Evolutionary conservation across 1,140 invertebrate genomes (phyloP), one percentile per base, ranked within the genome.

Genomic region (Dinothrombium tinctorium): DNA sequence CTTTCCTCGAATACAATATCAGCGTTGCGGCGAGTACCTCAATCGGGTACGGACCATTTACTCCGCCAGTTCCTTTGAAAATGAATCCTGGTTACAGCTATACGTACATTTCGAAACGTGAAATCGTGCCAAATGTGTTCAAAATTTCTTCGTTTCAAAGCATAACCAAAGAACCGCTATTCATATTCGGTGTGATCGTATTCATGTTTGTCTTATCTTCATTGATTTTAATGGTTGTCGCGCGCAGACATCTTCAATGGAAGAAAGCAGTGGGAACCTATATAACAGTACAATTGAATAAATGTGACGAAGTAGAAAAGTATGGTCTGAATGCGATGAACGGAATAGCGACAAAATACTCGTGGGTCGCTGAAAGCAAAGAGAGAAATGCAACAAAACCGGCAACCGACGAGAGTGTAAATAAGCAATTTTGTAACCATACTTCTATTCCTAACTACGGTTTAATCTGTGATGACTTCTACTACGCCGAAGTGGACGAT

Each of bases 21-120:
- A 64, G 71, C 32, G 67, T 80, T 1, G 74, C 73, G 19, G 76
- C 74, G 4, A 66, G 70, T 26, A 83, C 76, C 1, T 63, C 65
- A 20, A 63, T 65, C 2, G 76, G 75, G 0, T 53, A 68, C 19
- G 75, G 75, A 14, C 72, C 73, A 1, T 76, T 69, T 40, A 75
- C 72, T 2, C 57, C 57, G 14, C 50, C 49, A 9, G 31, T 52
- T 4, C 33, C 25, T 7, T 29, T 55, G 9, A 35, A 37, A 23
- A 50, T 55, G 40, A 49, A 50, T 48, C 47, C 14, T 8, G 37
- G 11, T 17, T 33, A 12, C 11, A n/a, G 15, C 15, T 33, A 33
- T 33, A n/a, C n/a, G n/a, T n/a, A n/a, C 33, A 14, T 33, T 17
- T 19, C 15, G 15, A 11, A 17, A 17, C 3, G 15, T 8, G 32